Conservation (phyloP, 2,113 vertebrate genomes). For the Pyrgilauda ruficollis region DNA sequence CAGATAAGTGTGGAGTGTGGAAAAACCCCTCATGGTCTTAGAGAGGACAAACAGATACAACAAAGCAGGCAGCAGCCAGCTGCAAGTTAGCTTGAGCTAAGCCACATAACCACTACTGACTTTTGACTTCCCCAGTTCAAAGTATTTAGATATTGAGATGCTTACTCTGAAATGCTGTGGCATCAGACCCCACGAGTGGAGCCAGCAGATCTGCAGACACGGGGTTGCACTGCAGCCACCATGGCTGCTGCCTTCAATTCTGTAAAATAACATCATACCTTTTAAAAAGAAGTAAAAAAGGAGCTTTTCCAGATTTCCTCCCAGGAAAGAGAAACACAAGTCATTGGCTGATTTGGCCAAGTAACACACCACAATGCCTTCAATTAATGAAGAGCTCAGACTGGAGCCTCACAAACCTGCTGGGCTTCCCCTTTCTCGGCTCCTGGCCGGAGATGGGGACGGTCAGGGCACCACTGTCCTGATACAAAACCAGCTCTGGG, state of each 20-base stretch:
- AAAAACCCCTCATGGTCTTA: not conserved
- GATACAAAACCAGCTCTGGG: not conserved
- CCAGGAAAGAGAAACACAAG: not conserved
- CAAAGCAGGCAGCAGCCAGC: not conserved
- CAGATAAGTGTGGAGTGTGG: accelerated
- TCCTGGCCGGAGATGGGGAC: accelerated
- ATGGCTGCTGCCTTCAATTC: accelerated
- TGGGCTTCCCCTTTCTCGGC: not conserved
- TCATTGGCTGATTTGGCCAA: not conserved
- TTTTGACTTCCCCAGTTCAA: not conserved
- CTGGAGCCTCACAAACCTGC: accelerated
- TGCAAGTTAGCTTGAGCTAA: not conserved
- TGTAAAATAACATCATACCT: accelerated
- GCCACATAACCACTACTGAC: not conserved
- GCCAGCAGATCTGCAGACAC: not conserved
- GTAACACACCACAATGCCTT: not conserved
- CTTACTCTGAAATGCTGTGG: not conserved
- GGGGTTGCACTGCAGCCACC: not conserved
- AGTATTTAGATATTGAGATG: not conserved
- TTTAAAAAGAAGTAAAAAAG: accelerated
- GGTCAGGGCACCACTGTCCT: not conserved
- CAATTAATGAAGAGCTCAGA: not conserved
- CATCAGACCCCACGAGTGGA: not conserved
- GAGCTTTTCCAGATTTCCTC: not conserved
- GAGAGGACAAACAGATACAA: not conserved